Percentiles rank a stretch among this genome's conserved stretches.
Conservation (phyloP, 2,888 invertebrate genomes). For the Rhagophthalmus giganteus region DNA sequence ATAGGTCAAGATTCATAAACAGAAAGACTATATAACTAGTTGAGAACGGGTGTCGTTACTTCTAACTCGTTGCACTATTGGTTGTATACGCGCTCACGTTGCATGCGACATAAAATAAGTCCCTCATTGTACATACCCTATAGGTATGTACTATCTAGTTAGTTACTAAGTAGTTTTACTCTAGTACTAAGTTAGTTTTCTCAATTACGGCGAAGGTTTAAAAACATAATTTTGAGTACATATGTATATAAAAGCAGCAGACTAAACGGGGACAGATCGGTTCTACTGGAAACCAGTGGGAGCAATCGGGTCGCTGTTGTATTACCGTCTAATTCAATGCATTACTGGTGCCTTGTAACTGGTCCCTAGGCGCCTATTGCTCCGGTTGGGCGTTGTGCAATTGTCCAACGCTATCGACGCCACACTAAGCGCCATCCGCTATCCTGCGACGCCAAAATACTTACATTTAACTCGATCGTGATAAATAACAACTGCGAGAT, state of each 20-base stretch:
- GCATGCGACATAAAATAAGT: no score
- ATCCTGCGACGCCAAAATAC: slow-evolving; percentile 33
- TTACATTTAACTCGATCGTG: slow-evolving; percentile 27
- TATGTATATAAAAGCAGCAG: slow-evolving; percentile 42
- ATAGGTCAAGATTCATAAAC: no score
- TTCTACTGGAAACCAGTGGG: slow-evolving; percentile 42
- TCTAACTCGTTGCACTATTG: no score
- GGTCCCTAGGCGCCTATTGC: slow-evolving; percentile 55
- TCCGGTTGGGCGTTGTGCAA: slow-evolving; percentile 52
- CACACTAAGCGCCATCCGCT: slow-evolving; percentile 45
- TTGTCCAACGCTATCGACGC: slow-evolving; percentile 50
- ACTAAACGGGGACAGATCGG: slow-evolving; percentile 39
- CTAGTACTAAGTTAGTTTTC: slow-evolving; percentile 33
- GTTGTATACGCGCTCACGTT: no score
- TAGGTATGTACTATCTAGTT: no score
- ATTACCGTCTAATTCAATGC: slow-evolving; percentile 65
- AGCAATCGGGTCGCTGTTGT: slow-evolving; percentile 54
- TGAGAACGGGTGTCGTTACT: no score
- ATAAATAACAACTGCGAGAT: slow-evolving; percentile 24
- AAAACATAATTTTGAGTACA: slow-evolving; percentile 41
- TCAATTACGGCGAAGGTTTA: slow-evolving; percentile 37
- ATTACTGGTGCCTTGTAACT: slow-evolving; percentile 59
- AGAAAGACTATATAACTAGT: no score
- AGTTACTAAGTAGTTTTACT: no score
- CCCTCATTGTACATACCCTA: no score